A percentile compares a stretch with the other conserved stretches of the same genome.
These are phyloP conservation scores for Drosophila differens DNA, from an alignment of 2,888 invertebrate species.

Conservation along the genomic window DNA sequence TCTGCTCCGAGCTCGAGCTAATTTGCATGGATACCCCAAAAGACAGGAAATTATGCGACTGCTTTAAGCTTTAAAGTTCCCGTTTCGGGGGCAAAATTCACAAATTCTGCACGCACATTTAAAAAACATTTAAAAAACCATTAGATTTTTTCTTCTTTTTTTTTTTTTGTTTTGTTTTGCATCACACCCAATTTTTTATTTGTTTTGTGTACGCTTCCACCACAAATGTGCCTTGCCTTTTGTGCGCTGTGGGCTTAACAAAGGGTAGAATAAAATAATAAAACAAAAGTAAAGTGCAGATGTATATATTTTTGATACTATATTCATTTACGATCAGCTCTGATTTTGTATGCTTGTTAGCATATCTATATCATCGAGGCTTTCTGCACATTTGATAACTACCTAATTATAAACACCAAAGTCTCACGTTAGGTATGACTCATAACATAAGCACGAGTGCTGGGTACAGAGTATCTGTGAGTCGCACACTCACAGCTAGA, in stretches of 20 bases:
- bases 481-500: not conserved
- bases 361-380: not conserved
- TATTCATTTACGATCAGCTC: not conserved
- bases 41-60: conserved; percentile 41
- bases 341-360: not conserved
- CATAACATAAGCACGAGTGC: not conserved
- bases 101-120: conserved; percentile 77
- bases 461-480: conserved; percentile 10
- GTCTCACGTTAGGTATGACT: not conserved
- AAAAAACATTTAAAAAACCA: conserved; percentile 84
- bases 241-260: conserved; percentile 7
- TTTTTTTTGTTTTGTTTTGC: conserved; percentile 40
- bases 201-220: conserved; percentile 39
- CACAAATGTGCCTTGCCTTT: conserved; percentile 8
- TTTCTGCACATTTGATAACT: not conserved
- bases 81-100: conserved; percentile 39
- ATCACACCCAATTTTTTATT: conserved; percentile 68
- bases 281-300: too few relatives aligned
- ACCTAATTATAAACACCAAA: not conserved
- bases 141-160: conserved; percentile 70
- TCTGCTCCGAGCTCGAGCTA: conserved; percentile 61
- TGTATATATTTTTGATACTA: not conserved
- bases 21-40: conserved; percentile 73
- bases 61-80: conserved; percentile 61
- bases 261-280: not conserved